Percentiles rank a stretch among this genome's conserved stretches.
phyloP scores from a whole-genome alignment of 2,888 invertebrate genomes.

The Drosophila limbata region DNA sequence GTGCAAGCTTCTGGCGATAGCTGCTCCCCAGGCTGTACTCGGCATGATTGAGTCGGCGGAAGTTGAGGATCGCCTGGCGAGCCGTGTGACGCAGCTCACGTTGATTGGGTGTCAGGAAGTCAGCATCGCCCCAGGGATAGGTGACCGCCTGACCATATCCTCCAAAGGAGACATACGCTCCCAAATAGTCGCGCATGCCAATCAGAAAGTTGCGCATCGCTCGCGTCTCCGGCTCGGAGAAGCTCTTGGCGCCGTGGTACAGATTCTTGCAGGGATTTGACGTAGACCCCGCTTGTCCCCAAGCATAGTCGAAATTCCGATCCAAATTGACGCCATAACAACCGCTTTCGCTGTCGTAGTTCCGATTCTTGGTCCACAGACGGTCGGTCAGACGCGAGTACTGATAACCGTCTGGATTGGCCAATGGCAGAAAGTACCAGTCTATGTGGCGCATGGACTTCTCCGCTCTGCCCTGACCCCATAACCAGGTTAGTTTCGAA shows the following conservation, averaged over 20 bases:
- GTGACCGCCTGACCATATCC: constrained; percentile 86
- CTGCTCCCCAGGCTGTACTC: constrained; percentile 82
- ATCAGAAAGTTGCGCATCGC: constrained; percentile 87
- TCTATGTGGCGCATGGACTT: constrained; percentile 90
- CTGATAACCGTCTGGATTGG: constrained; percentile 94
- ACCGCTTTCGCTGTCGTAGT: constrained; percentile 85
- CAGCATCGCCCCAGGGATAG: constrained; percentile 84
- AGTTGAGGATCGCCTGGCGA: constrained; percentile 71
- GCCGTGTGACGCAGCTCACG: constrained; percentile 73
- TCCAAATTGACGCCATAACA: constrained; percentile 93
- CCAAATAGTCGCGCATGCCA: constrained; percentile 79
- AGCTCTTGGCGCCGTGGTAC: constrained; percentile 91
- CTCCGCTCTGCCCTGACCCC: constrained; percentile 84
- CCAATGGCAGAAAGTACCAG: constrained; percentile 91
- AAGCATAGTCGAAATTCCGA: constrained; percentile 94
- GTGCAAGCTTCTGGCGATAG: constrained; percentile 79
- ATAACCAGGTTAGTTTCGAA: constrained; percentile 89
- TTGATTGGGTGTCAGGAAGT: constrained; percentile 81
- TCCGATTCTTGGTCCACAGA: constrained; percentile 93
- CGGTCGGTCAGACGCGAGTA: constrained; percentile 92
- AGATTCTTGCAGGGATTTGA: constrained; percentile 92
- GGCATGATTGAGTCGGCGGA: constrained; percentile 78
- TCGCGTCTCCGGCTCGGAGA: constrained; percentile 94
- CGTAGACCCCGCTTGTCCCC: constrained; percentile 93
- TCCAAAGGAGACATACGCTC: constrained; percentile 81